These are phyloP conservation scores for Actinernus sp. DNA, from an alignment of 92 coral and sea anemone genomes.

Conservation along the genomic window DNA sequence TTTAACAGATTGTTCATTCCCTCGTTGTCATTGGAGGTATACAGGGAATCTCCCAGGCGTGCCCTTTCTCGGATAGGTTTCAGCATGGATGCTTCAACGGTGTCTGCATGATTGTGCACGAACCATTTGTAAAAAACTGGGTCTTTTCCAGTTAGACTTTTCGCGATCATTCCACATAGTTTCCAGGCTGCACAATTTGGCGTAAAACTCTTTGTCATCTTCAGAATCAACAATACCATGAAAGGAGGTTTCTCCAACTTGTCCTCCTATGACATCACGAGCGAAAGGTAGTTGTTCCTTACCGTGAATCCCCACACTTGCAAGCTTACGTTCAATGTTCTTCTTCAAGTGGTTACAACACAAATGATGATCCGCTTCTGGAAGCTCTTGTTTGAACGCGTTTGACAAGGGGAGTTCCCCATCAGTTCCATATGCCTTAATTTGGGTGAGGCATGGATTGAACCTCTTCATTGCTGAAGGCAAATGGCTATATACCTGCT, in stretches of 20 bases:
- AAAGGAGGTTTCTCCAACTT: slow-evolving; percentile 36
- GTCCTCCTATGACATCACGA: slow-evolving; percentile 30
- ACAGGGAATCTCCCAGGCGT: slow-evolving; percentile 38
- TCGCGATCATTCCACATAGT: slow-evolving; percentile 22
- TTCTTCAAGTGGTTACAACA: slow-evolving; percentile 31
- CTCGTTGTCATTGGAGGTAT: slow-evolving; percentile 43
- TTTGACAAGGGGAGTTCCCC: slow-evolving; percentile 37
- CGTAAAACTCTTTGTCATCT: slow-evolving; percentile 40
- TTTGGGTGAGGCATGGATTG: slow-evolving; percentile 20
- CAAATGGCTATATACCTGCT: slow-evolving; percentile 32
- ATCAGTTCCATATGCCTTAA: slow-evolving; percentile 59
- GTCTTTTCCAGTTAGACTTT: slow-evolving; percentile 21
- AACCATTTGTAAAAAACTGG: slow-evolving; percentile 47
- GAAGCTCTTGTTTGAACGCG: slow-evolving; percentile 39
- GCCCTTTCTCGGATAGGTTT: slow-evolving; percentile 34
- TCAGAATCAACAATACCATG: slow-evolving; percentile 56
- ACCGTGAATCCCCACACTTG: slow-evolving; percentile 19
- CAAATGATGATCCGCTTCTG: slow-evolving; percentile 41
- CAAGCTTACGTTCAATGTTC: slow-evolving; percentile 35
- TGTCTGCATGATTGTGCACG: slow-evolving; percentile 41
- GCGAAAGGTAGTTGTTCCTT: slow-evolving; percentile 10
- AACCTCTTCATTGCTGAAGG: slow-evolving; percentile 35
- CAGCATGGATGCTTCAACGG: slow-evolving; percentile 38
- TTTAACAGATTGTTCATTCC: slow-evolving; percentile 48
- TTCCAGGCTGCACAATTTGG: slow-evolving; percentile 12